Base-by-base conservation (phyloP, 2,113 vertebrate genomes). In the Cebus imitator region DNA sequence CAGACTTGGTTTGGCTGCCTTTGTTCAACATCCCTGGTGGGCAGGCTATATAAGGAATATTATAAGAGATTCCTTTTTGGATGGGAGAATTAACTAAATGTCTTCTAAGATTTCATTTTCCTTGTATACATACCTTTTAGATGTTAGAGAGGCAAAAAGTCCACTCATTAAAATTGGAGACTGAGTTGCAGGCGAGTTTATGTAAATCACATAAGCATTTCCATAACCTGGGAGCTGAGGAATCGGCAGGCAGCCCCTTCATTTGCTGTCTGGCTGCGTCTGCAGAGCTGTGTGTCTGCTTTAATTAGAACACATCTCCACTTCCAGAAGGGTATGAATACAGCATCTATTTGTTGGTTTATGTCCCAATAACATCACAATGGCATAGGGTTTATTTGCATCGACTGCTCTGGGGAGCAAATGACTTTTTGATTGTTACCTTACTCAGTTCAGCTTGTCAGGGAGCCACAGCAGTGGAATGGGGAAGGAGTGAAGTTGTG, bases 281-380 rank as follows among this genome's bases (percentile, higher is more conserved):
- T 78, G 84, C 72, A 75, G 92, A 87, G 90, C 87, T 96, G 58
- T 93, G 87, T 95, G 95, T 88, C 94, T 94, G 87, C 76, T 90
- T 97, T 97, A 97, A 97, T 97, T 94, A 96, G 97, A 87, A 78
- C 96, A 96, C 48, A 6, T 94, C 97, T 94, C 84, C 40, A 72
- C 87, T 87, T 96, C 78, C 94, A 95, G 80, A 83, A 93, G 86
- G 75, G 80, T 40, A 93, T 61, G 90, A 92, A 95, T 94, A 94
- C 85, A 81, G 80, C 90, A 84, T 90, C 90, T 85, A 95, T 96
- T 95, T 95, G 70, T 95, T 96, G 75, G 96, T 98, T 96, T 97
- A 96, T 88, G 90, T 97, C 84, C 87, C 92, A 96, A 70, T 94
- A 97, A 95, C 73, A 93, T 97, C 86, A 90, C 94, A 87, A 57